These are phyloP conservation scores for Arctocebus calabarensis DNA, from an alignment of 2,797 vertebrate genomes.

Conservation along the genomic window DNA sequence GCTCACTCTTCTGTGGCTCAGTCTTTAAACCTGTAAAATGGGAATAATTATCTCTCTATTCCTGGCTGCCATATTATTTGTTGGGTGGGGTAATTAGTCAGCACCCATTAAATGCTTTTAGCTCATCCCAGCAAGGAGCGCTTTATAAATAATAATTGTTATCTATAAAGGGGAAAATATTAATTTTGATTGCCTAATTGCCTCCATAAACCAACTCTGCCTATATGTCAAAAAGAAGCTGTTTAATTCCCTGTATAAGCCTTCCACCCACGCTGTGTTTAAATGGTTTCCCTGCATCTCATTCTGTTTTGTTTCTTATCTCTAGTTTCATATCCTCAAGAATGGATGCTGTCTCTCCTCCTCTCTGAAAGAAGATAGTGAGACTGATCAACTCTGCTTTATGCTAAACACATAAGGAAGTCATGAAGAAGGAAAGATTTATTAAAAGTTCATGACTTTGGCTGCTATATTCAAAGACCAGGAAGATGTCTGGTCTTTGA, in stretches of 20 bases:
- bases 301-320: slow-evolving; percentile 43
- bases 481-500: too few relatives aligned
- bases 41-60: slow-evolving; percentile 66
- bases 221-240: background rate
- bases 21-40: slow-evolving; percentile 64
- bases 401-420: background rate
- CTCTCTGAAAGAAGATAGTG: background rate
- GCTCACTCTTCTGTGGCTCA: background rate
- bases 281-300: slow-evolving; percentile 1
- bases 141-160: slow-evolving; percentile 65
- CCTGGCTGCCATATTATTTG: slow-evolving; percentile 29
- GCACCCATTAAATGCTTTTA: slow-evolving; percentile 63
- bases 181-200: slow-evolving; percentile 64
- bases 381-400: background rate
- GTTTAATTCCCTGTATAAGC: background rate
- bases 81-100: slow-evolving; percentile 61
- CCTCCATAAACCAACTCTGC: slow-evolving; percentile 7
- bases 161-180: slow-evolving; percentile 69
- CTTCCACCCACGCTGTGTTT: background rate
- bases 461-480: too few relatives aligned
- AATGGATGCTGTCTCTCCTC: background rate
- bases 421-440: background rate
- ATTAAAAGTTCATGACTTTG: too few relatives aligned
- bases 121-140: slow-evolving; percentile 56
- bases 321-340: background rate